Evolutionary conservation across 1,140 invertebrate species (phyloP), one percentile per base, ranked within the genome.

Genomic region (Hylaeus anthracinus): DNA sequence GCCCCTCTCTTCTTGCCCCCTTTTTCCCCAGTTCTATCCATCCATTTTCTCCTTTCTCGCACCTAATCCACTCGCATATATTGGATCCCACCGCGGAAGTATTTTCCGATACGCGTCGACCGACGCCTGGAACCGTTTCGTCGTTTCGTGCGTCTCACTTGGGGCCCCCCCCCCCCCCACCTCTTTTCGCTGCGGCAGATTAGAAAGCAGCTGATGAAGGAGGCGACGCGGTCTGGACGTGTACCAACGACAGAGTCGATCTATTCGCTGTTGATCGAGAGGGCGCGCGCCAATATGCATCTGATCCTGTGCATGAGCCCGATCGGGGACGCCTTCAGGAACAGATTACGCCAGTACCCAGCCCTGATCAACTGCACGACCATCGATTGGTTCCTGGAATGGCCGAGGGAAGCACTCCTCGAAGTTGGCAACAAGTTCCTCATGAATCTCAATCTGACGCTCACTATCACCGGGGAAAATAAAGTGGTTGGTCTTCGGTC

Each of bases 361-460:
- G 96, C 96, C 6, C 92, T 98, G 82, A 96, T 98, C 61, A 98
- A 97, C 93, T 96, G 96, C 85, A 97, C 97, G 4, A 98, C 97
- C 5, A 97, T 98, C 51, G 97, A 98, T 93, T 98, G 97, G 97
- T 98, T 98, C 90, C 94, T 95, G 88, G 96, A 97, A 88, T 98
- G 97, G 97, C 97, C 97, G 0, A 94, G 95, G 74, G 96, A 97
- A 90, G 97, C 97, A n/a, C 93, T 98, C 26, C 93, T 98, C 12
- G 97, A 98, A 93, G 97, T 98, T 10, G 96, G 96, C 51, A 94
- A 95, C 85, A 96, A 96, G 92, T 97, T 96, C 91, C 92, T 97
- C 53, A 93, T 93, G 60, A 95, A 95, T 80, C 94, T 96, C 72
- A 95, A 96, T 90, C 94, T 97, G 74, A 94, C 96, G 43, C 94